A percentile compares a stretch with the other conserved stretches of the same genome.
Evolutionary conservation across 2,113 vertebrate genomes (phyloP).

Genomic region (Sus scrofa): DNA sequence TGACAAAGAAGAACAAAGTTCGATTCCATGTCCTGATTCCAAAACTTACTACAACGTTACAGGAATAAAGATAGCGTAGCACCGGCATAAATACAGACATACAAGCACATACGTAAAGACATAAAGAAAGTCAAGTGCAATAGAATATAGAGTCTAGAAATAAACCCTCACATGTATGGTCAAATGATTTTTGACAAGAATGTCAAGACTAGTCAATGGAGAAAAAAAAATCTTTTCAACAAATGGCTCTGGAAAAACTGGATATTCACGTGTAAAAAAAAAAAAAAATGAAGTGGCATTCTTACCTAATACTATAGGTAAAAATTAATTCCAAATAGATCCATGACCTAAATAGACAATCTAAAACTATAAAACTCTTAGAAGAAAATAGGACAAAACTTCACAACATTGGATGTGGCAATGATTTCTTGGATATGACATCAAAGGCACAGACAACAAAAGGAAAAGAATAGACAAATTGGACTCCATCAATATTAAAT

Average conservation of each 20-base stretch:
- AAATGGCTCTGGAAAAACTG: not conserved
- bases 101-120: no score
- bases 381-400: not conserved
- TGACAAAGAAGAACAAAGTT: not conserved
- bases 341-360: not conserved
- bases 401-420: not conserved
- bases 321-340: not conserved
- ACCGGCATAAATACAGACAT: not conserved
- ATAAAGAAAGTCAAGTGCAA: not conserved
- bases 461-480: not conserved
- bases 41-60: not conserved
- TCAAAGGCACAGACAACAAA: not conserved
- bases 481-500: not conserved
- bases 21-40: not conserved
- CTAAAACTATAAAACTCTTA: not conserved
- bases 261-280: not conserved
- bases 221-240: not conserved
- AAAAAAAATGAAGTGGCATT: not conserved
- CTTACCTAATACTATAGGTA: not conserved
- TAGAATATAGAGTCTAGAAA: not conserved
- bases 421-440: not conserved
- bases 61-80: not conserved
- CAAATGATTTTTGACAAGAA: not conserved
- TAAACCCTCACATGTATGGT: not conserved
- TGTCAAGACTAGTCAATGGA: not conserved